Percentiles rank a stretch among this genome's conserved stretches.
phyloP scores from a whole-genome alignment of 2,797 vertebrate species.

The Fratercula arctica region DNA sequence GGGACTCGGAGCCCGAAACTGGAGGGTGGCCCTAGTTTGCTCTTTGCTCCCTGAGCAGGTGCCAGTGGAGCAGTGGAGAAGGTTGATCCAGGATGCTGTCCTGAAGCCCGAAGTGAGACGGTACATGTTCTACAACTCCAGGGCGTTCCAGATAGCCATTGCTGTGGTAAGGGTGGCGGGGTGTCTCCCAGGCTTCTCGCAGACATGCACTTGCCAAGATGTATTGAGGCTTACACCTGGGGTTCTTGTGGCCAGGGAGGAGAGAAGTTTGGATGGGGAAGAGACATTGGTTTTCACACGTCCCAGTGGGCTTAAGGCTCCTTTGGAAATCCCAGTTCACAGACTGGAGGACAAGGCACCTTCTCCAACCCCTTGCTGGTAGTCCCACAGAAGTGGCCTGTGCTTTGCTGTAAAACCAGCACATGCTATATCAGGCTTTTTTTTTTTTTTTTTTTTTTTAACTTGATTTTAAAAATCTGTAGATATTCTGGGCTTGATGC shows the following conservation, averaged over 20 bases:
- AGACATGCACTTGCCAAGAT: accelerated
- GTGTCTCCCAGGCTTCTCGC: not conserved
- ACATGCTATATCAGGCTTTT: accelerated
- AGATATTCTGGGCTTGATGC: not conserved
- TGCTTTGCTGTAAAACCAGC: not conserved
- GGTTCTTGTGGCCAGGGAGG: not conserved
- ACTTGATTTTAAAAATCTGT: not conserved
- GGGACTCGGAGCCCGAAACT: accelerated
- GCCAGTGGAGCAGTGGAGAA: conserved; percentile 50
- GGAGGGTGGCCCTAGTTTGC: not conserved
- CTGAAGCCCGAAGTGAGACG: conserved; percentile 75
- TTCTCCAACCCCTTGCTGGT: not conserved
- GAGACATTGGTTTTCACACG: not conserved
- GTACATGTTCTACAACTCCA: conserved; percentile 79
- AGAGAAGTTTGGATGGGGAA: not conserved
- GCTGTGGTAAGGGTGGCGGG: conserved; percentile 66
- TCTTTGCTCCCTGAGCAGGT: conserved; percentile 52
- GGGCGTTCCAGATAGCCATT: conserved; percentile 69
- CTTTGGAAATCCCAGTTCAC: not conserved
- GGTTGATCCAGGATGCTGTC: conserved; percentile 67
- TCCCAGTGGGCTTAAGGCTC: not conserved
- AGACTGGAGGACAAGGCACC: not conserved
- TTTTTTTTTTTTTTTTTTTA: not conserved
- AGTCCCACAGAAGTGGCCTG: accelerated
- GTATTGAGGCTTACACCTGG: not conserved